Evolutionary conservation across 2,888 invertebrate species (phyloP).

Genomic region (Oligia strigilis): DNA sequence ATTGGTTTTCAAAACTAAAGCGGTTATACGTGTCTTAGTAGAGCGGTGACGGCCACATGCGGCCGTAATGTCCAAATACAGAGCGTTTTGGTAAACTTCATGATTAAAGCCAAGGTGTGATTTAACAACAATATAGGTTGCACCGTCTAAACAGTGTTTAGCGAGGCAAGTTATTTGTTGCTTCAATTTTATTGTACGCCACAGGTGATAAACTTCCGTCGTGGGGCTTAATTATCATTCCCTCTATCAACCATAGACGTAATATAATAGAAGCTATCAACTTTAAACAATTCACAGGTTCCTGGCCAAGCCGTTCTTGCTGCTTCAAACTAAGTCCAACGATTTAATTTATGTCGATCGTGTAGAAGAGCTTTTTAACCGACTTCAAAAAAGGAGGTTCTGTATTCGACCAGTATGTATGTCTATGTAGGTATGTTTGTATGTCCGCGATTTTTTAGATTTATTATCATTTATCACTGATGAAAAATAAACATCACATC

Average conservation of each 20-base stretch:
- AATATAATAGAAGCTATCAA: too few species aligned
- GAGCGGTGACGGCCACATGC: too few species aligned
- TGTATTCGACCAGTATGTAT: too few species aligned
- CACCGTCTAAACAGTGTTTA: background rate
- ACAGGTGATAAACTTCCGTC: too few species aligned
- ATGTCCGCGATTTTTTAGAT: background rate
- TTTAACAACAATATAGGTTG: background rate
- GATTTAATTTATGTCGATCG: background rate
- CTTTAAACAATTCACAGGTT: background rate
- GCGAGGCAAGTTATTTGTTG: background rate
- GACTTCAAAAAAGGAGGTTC: too few species aligned
- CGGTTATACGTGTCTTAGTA: too few species aligned
- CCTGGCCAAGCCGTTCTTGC: background rate
- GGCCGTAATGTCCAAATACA: too few species aligned
- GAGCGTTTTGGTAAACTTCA: too few species aligned
- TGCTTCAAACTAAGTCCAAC: background rate
- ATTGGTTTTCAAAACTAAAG: too few species aligned
- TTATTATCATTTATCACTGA: conserved; percentile 3
- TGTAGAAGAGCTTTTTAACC: conserved; percentile 17
- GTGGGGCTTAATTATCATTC: background rate
- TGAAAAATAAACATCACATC: conserved; percentile 12
- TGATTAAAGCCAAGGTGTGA: background rate
- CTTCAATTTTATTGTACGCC: background rate
- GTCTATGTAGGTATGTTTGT: too few species aligned
- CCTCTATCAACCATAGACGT: too few species aligned